Conservation (phyloP, 2,797 vertebrate species). For the Lacerta viridis region DNA sequence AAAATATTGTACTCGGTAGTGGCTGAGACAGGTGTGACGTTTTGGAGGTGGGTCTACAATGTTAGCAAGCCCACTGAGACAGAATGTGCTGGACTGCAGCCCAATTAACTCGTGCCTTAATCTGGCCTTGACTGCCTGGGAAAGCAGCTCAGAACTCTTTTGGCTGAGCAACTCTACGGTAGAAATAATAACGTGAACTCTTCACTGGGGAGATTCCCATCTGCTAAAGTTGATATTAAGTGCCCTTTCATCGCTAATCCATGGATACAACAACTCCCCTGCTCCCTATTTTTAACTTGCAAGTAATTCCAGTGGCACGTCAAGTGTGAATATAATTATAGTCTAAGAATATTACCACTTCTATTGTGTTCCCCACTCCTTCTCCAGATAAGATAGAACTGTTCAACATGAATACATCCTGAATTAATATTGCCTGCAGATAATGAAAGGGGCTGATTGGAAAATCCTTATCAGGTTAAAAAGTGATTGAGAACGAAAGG, state of each 20-base stretch:
- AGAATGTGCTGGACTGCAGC: not conserved
- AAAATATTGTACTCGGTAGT: too few relatives aligned
- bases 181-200: slow-evolving; percentile 29
- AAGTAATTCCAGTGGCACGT: slow-evolving; percentile 68
- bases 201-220: slow-evolving; percentile 21
- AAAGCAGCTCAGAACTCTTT: slow-evolving; percentile 26
- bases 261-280: slow-evolving; percentile 29
- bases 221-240: slow-evolving; percentile 51
- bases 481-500: slow-evolving; percentile 68
- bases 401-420: slow-evolving; percentile 77
- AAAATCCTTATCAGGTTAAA: slow-evolving; percentile 81
- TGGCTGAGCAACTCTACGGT: slow-evolving; percentile 16
- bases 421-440: slow-evolving; percentile 77
- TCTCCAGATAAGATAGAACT: slow-evolving; percentile 81
- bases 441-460: slow-evolving; percentile 81
- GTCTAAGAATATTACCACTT: slow-evolving; percentile 74
- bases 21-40: too few relatives aligned
- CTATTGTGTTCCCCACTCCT: slow-evolving; percentile 71
- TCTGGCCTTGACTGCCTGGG: not conserved
- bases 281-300: slow-evolving; percentile 60
- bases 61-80: too few relatives aligned
- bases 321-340: slow-evolving; percentile 78
- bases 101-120: not conserved
- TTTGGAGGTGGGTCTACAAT: too few relatives aligned
- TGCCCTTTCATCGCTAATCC: slow-evolving; percentile 48